Conservation (phyloP, 2,797 vertebrate species). For the Notolabrus celidotus region DNA sequence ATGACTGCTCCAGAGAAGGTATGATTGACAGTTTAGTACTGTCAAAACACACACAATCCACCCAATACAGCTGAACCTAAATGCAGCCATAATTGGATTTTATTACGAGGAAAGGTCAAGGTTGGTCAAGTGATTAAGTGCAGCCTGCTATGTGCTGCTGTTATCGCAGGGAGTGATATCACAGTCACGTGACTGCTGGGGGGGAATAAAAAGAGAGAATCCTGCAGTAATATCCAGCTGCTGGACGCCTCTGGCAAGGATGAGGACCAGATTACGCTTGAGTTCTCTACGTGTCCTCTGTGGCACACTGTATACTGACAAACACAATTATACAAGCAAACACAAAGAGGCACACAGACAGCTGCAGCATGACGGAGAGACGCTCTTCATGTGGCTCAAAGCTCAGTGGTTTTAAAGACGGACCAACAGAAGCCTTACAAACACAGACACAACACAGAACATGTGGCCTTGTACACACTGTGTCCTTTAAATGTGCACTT, state of each 20-base stretch:
- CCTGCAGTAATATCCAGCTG: conserved; percentile 69
- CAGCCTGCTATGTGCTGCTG: conserved; percentile 13
- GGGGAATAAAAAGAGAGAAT: conserved; percentile 40
- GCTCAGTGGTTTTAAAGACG: conserved; percentile 10
- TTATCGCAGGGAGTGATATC: conserved; percentile 36
- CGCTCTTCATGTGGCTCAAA: not conserved
- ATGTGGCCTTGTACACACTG: not conserved
- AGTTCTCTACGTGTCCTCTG: conserved; percentile 52
- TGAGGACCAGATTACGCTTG: conserved; percentile 67
- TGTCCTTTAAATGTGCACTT: not conserved
- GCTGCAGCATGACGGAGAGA: conserved; percentile 10
- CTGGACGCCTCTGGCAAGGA: conserved; percentile 67
- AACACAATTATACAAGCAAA: conserved; percentile 47
- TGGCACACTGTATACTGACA: conserved; percentile 34
- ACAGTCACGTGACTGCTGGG: conserved; percentile 17
- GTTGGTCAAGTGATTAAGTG: conserved; percentile 38
- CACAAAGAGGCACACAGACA: conserved; percentile 25
- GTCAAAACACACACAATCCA: conserved; percentile 9
- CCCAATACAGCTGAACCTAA: conserved; percentile 24
- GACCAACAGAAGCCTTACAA: not conserved
- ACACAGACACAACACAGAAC: not conserved
- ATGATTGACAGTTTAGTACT: conserved; percentile 41
- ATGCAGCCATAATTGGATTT: conserved; percentile 22
- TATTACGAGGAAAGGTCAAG: conserved; percentile 18
- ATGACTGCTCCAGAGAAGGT: conserved; percentile 3